Conservation (phyloP, 2,113 vertebrate species). For the Ictalurus punctatus region DNA sequence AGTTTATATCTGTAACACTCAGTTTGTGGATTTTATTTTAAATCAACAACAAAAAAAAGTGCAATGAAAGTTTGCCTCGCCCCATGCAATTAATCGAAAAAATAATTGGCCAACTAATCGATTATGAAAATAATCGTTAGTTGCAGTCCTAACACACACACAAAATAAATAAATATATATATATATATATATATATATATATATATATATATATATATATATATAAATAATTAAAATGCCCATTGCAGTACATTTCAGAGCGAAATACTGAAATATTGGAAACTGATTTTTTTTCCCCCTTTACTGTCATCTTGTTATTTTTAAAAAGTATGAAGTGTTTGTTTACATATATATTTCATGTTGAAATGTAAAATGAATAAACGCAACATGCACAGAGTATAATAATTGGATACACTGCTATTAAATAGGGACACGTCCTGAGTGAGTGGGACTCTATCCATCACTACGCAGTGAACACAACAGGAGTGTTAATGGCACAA, state of each 20-base stretch:
- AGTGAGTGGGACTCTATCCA: neutral
- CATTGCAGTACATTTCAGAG: neutral
- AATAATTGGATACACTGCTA: neutral
- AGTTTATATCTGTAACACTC: too few species aligned
- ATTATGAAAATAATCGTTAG: too few species aligned
- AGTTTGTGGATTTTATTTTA: too few species aligned
- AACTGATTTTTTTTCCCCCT: neutral
- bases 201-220: too few species aligned
- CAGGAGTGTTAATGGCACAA: neutral
- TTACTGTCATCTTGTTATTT: neutral
- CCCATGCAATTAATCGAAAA: too few species aligned
- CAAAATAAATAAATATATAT: too few species aligned
- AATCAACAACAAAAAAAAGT: too few species aligned
- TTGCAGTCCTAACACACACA: too few species aligned
- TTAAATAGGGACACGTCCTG: neutral
- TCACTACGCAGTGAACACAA: slow-evolving; percentile 12
- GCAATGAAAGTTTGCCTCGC: too few species aligned
- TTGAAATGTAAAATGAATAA: neutral
- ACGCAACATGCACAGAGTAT: neutral
- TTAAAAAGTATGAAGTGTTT: neutral
- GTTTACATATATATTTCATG: neutral
- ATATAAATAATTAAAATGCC: neutral
- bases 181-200: too few species aligned
- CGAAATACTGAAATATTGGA: too few species aligned
- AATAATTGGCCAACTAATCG: too few species aligned